A percentile compares a stretch with the other conserved stretches of the same genome.
Evolutionary conservation across 1,140 invertebrate species (phyloP).

Genomic region (Himalopsyche phryganea): DNA sequence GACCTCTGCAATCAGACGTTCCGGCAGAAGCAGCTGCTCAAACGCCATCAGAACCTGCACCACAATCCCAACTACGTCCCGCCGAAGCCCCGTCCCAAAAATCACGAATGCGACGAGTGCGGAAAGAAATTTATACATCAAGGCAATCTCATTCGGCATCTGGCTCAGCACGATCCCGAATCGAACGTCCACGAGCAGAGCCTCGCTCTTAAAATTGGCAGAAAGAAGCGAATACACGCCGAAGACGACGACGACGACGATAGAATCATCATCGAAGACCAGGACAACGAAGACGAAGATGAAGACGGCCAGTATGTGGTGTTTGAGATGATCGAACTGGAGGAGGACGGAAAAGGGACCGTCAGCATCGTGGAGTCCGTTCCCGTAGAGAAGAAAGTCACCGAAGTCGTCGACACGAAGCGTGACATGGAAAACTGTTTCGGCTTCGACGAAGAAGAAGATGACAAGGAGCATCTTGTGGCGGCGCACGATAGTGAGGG

Average conservation of each 20-base stretch:
- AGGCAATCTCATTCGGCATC: constrained; percentile 82
- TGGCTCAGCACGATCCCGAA: constrained; percentile 81
- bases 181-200: constrained; percentile 67
- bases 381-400: constrained; percentile 14
- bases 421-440: constrained; percentile 80
- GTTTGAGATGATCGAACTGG: constrained; percentile 71
- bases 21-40: constrained; percentile 83
- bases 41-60: constrained; percentile 82
- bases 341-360: constrained; percentile 23
- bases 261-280: constrained; percentile 42
- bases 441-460: constrained; percentile 68
- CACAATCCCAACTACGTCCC: constrained; percentile 84
- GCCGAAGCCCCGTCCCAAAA: constrained; percentile 75
- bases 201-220: constrained; percentile 67
- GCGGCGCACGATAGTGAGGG: not conserved
- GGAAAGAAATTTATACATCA: constrained; percentile 77
- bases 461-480: not conserved
- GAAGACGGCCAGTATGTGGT: constrained; percentile 68
- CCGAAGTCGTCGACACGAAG: constrained; percentile 43
- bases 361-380: constrained; percentile 5
- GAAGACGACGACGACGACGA: constrained; percentile 46
- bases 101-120: constrained; percentile 81
- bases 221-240: constrained; percentile 68
- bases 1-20: constrained; percentile 69
- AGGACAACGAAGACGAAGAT: constrained; percentile 52